A percentile compares a stretch with the other conserved stretches of the same genome.
Evolutionary conservation across 2,888 invertebrate species (phyloP).

Genomic region (Helicoverpa assulta): DNA sequence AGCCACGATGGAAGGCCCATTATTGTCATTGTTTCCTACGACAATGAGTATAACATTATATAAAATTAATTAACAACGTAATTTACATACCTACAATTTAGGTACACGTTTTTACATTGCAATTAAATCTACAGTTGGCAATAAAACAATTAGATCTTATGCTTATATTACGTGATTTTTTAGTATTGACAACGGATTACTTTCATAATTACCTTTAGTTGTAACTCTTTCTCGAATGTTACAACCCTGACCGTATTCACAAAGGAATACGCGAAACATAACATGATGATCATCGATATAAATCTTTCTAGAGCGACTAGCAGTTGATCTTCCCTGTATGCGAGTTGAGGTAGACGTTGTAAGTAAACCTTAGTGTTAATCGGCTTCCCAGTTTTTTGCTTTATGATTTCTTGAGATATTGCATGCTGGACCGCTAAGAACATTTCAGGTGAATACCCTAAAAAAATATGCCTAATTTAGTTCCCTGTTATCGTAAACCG

Average conservation of each 20-base stretch:
- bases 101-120: too few relatives aligned
- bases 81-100: too few relatives aligned
- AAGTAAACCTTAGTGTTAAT: slow-evolving; percentile 86
- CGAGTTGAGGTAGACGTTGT: slow-evolving; percentile 93
- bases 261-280: slow-evolving; percentile 95
- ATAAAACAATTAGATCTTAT: too few relatives aligned
- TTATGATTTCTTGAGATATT: slow-evolving; percentile 83
- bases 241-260: slow-evolving; percentile 94
- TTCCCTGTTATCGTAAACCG: background rate
- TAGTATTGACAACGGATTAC: background rate
- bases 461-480: slow-evolving; percentile 27
- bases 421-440: slow-evolving; percentile 85
- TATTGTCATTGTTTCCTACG: slow-evolving; percentile 97
- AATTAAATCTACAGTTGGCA: too few relatives aligned
- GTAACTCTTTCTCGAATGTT: slow-evolving; percentile 94
- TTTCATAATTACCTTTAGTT: slow-evolving; percentile 91
- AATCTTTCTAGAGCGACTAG: slow-evolving; percentile 92
- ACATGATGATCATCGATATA: slow-evolving; percentile 94
- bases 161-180: background rate
- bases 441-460: slow-evolving; percentile 86
- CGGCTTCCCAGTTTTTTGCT: slow-evolving; percentile 77
- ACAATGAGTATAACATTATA: slow-evolving; percentile 34
- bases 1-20: slow-evolving; percentile 96
- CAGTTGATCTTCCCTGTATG: slow-evolving; percentile 93
- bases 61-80: too few relatives aligned